Evolutionary conservation across 2,113 vertebrate species (phyloP), one percentile per base, ranked within the genome.

Genomic region (Tychaedon coryphoeus): DNA sequence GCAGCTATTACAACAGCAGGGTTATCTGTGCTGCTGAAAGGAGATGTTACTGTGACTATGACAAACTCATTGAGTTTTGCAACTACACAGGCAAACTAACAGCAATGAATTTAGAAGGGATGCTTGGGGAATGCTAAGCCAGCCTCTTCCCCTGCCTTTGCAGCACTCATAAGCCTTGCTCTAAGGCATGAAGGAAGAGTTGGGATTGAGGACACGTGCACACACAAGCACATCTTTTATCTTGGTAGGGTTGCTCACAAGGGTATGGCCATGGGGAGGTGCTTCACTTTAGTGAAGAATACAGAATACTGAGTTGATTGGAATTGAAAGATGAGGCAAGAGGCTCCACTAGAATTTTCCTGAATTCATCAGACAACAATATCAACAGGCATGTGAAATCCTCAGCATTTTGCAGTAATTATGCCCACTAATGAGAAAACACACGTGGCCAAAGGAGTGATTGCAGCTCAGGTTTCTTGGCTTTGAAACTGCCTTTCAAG

Each of bases 1-100:
- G 75, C 80, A 93, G 84, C 95, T 93, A 95, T 96, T 95, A 89
- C 93, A 96, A 51, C 94, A 95, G 87, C 93, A 93, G 92, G 86
- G 77, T 86, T 95, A 81, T 93, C 92, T 95, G 83, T 88, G 86
- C 90, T 93, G 66, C 81, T 7, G 77, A 83, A 96, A 92, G 91
- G 79, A 93, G 86, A 93, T 51, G 75, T 84, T 94, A 89, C 65
- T 69, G 67, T 86, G 95, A 96, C 92, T 94, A 81, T 75, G 96
- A 92, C 90, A 96, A 93, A 94, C 88, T 94, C 95, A 93, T 85
- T 91, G 92, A 75, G 76, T 89, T 95, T 91, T 97, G 90, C 83
- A 95, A 47, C 86, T 92, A 43, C 66, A 57, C 31, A 60, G 72
- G 88, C 82, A 94, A 92, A 86, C 60, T 57, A 94, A 86, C 10